Percentiles rank a stretch among this genome's conserved stretches.
These are phyloP conservation scores for Hemicordylus capensis DNA, from an alignment of 2,113 vertebrate species.

Conservation along the genomic window DNA sequence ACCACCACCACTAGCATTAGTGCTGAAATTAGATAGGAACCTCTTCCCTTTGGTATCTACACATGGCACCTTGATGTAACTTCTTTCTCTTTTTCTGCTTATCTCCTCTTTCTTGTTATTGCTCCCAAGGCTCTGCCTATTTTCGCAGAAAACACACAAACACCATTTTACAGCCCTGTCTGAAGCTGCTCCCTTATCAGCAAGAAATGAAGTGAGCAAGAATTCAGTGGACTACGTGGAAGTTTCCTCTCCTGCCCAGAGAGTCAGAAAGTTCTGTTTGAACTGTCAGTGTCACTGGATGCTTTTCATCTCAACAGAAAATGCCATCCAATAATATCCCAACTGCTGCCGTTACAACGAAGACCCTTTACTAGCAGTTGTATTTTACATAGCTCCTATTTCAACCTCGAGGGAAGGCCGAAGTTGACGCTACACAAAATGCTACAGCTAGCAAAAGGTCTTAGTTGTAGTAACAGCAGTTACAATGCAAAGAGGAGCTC, in stretches of 20 bases:
- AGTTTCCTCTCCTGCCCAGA: neutral
- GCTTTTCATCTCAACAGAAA: neutral
- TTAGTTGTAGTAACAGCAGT: too few relatives aligned
- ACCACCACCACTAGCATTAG: neutral
- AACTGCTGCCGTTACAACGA: neutral
- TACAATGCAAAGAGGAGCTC: too few relatives aligned
- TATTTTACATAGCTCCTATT: neutral
- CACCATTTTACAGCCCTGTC: neutral
- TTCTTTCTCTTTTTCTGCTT: constrained; percentile 13
- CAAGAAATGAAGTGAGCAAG: neutral
- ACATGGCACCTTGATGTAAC: neutral
- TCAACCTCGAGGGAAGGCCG: neutral
- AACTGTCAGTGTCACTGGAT: neutral
- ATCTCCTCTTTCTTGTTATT: neutral
- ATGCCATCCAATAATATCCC: neutral
- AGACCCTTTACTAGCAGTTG: neutral
- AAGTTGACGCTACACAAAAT: too few relatives aligned
- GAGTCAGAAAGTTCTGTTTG: neutral
- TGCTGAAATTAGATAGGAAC: neutral
- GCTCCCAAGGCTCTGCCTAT: neutral
- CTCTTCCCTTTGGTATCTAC: neutral
- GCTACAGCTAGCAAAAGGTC: too few relatives aligned
- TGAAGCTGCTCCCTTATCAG: neutral
- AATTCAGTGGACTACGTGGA: neutral
- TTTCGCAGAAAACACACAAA: neutral